Base-by-base conservation (phyloP, 2,113 vertebrate species). In the Plecturocebus donacophilus region DNA sequence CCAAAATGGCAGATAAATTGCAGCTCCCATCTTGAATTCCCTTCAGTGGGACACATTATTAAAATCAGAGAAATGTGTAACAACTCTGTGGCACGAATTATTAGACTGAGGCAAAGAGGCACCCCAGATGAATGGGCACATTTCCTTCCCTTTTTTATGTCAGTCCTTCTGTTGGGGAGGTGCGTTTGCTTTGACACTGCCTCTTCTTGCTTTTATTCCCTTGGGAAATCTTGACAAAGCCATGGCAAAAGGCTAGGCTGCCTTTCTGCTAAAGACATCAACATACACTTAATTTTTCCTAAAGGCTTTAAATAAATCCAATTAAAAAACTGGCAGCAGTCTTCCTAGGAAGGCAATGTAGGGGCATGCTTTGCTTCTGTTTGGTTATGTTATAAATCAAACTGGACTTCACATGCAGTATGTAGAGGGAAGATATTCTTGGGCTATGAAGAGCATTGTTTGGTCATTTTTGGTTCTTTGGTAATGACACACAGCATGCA, bases 1-100 rank as follows among this genome's bases (percentile, higher is more conserved):
- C 49, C 32, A 6, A 87, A 92, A 86, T 85, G 68, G 66, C 81
- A 92, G 90, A 92, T 81, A 86, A 88, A 89, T 94, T 75, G 73
- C 30, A 75, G 93, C 93, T 91, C 94, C 87, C 2, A 2, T 42
- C 49, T 70, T 76, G 40, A 92, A 73, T 82, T 96, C 87, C 87
- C 87, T 93, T 80, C 0, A 0, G 83, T 87, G 56, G 42, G 70
- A 68, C 32, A 83, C 56, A 42, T 90, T 82, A 42, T 96, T 92
- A 54, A 91, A 94, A 75, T n/a, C 47, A 85, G 83, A 85, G 92
- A 68, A 88, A 70, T 6, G 30, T 17, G 6, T 61, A 85, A 52
- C 25, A 10, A 21, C 64, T 91, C 25, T 61, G 86, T 6, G 3
- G 66, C 52, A 58, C 96, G 64, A 81, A 45, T 94, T 85, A 45